phyloP scores from a whole-genome alignment of 2,113 vertebrate genomes.

The Nymphicus hollandicus region DNA sequence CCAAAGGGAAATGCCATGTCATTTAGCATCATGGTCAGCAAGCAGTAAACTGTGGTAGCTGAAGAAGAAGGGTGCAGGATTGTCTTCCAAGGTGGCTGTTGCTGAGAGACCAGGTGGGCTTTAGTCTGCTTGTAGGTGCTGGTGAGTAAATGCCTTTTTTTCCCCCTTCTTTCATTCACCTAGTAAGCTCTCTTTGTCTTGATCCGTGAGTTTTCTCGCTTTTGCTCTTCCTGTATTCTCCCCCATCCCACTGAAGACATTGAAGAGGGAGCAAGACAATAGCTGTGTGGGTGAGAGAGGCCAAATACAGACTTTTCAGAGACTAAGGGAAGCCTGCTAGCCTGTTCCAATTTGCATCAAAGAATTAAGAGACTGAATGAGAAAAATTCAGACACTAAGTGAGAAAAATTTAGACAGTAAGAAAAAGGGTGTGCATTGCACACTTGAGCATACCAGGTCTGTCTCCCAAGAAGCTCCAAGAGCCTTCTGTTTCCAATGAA shows the following conservation, averaged over 20 bases:
- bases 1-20: not conserved
- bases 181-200: not conserved
- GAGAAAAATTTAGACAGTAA: not conserved
- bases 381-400: not conserved
- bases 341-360: not conserved
- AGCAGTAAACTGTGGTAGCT: not conserved
- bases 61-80: fast-evolving
- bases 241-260: fast-evolving
- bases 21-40: not conserved
- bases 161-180: not conserved
- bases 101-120: not conserved
- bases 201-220: not conserved
- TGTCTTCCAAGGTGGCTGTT: not conserved
- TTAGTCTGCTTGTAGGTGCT: not conserved
- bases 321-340: not conserved
- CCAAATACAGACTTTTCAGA: not conserved
- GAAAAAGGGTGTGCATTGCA: not conserved
- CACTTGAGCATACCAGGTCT: not conserved
- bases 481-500: not conserved
- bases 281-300: not conserved
- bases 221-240: not conserved
- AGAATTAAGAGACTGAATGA: not conserved
- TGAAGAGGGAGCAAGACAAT: not conserved
- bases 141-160: not conserved
- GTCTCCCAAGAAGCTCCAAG: not conserved